These are phyloP conservation scores for Spheniscus humboldti DNA, from an alignment of 2,797 vertebrate species.

Conservation along the genomic window DNA sequence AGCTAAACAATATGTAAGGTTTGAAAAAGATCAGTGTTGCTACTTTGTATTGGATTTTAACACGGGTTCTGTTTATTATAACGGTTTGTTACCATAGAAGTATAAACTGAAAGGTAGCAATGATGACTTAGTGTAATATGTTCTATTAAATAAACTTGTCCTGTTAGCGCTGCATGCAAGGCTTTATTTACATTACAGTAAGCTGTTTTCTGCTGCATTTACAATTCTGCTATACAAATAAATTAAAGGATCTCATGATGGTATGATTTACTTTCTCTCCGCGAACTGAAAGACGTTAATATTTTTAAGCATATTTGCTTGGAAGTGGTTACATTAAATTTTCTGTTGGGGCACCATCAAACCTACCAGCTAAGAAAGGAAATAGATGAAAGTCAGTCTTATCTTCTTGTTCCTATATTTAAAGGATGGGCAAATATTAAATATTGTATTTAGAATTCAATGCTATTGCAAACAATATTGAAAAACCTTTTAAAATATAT, in stretches of 20 bases:
- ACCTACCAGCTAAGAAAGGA: background rate
- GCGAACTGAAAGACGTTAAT: slow-evolving; percentile 22
- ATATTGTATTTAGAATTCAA: background rate
- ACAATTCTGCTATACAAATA: slow-evolving; percentile 68
- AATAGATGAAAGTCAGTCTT: slow-evolving; percentile 12
- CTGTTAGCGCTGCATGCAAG: slow-evolving; percentile 33
- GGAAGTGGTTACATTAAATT: background rate
- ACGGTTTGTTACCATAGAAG: slow-evolving; percentile 75
- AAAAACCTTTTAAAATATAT: background rate
- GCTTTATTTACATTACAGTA: slow-evolving; percentile 73
- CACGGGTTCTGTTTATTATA: slow-evolving; percentile 68
- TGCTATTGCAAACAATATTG: background rate
- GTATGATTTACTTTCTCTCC: slow-evolving; percentile 27
- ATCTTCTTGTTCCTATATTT: background rate
- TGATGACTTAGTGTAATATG: slow-evolving; percentile 69
- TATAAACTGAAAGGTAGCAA: slow-evolving; percentile 75
- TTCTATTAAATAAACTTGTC: slow-evolving; percentile 76
- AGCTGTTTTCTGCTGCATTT: slow-evolving; percentile 74
- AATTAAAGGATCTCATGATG: slow-evolving; percentile 57
- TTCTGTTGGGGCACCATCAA: background rate
- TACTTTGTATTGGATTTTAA: slow-evolving; percentile 63
- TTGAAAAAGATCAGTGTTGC: background rate
- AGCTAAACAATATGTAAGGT: background rate
- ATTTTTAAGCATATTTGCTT: slow-evolving; percentile 39
- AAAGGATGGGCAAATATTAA: slow-evolving; percentile 24